Conservation (phyloP, 1,140 invertebrate species). For the Pogonomyrmex barbatus region DNA sequence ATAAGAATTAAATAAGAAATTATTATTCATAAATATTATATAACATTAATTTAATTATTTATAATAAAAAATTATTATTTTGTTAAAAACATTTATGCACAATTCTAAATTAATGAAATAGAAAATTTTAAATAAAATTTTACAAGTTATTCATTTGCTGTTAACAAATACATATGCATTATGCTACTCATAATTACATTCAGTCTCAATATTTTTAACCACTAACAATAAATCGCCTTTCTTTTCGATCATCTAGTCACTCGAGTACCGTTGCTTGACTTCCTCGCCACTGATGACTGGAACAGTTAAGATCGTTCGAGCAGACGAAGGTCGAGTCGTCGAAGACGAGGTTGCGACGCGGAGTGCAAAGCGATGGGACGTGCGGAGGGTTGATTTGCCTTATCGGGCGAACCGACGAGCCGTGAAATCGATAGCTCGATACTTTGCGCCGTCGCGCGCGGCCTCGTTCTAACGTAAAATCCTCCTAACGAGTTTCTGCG, state of each 20-base stretch:
- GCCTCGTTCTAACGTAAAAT: conserved; percentile 69
- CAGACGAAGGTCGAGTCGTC: conserved; percentile 67
- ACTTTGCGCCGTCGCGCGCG: conserved; percentile 72
- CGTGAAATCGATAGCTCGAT: conserved; percentile 77
- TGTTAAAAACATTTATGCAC: neutral
- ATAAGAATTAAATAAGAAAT: no score
- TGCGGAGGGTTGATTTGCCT: conserved; percentile 59
- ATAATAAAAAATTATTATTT: neutral
- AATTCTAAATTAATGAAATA: neutral
- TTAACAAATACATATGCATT: neutral
- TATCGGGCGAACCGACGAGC: conserved; percentile 72
- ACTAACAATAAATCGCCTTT: conserved; percentile 23
- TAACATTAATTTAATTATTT: neutral
- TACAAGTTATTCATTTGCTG: neutral
- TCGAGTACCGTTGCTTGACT: conserved; percentile 36
- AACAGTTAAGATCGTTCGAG: conserved; percentile 66
- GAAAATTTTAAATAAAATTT: neutral
- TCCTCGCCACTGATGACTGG: conserved; percentile 44
- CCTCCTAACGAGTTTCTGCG: conserved; percentile 74
- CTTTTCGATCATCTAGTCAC: neutral
- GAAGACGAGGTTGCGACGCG: conserved; percentile 54
- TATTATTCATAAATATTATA: neutral
- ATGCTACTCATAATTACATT: neutral
- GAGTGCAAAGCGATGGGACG: conserved; percentile 26
- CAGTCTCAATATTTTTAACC: neutral